phyloP scores from a whole-genome alignment of 2,113 vertebrate genomes.

The Empidonax alnorum region DNA sequence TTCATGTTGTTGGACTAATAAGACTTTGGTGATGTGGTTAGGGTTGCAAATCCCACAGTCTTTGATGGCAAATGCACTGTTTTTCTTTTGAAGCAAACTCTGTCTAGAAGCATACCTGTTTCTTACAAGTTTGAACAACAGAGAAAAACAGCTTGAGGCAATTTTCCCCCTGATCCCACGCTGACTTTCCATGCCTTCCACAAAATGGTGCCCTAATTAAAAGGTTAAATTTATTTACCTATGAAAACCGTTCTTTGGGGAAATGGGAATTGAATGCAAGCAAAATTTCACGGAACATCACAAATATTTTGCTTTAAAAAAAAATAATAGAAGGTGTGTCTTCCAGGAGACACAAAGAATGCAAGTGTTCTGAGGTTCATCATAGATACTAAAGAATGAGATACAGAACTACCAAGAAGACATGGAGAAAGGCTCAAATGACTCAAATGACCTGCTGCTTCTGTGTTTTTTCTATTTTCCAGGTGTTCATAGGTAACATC shows the following conservation, averaged over 20 bases:
- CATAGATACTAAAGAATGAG: background rate
- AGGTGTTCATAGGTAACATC: rapidly evolving
- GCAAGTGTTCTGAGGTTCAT: background rate
- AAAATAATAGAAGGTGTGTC: background rate
- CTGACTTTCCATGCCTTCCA: background rate
- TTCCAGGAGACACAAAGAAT: background rate
- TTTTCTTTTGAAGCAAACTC: background rate
- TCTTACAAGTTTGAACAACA: background rate
- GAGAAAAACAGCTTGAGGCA: background rate
- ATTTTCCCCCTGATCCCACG: background rate
- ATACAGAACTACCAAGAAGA: background rate
- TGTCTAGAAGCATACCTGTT: background rate
- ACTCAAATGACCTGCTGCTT: background rate
- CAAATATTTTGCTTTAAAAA: background rate
- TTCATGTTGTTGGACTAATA: background rate
- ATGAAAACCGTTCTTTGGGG: background rate
- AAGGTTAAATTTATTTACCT: background rate
- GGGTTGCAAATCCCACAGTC: background rate
- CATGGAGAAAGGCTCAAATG: background rate
- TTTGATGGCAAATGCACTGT: background rate
- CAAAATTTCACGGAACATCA: background rate
- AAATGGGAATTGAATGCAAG: background rate
- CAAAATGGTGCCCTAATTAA: background rate
- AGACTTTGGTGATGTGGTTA: background rate
- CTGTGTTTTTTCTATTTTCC: background rate